Percentiles rank a stretch among this genome's conserved stretches.
These are phyloP conservation scores for Bellardia pandia DNA, from an alignment of 2,888 invertebrate species.

Conservation along the genomic window DNA sequence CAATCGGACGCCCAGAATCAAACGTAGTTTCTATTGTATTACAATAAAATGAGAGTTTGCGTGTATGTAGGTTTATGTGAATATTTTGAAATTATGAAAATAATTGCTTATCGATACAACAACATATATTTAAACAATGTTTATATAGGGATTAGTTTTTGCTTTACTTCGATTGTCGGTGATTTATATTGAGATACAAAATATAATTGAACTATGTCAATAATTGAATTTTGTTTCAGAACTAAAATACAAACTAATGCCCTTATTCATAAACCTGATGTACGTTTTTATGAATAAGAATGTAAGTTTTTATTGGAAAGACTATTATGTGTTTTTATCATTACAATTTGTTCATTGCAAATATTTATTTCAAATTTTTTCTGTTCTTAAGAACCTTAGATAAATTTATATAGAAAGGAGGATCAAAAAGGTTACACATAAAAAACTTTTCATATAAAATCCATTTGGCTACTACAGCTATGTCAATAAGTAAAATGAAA, in stretches of 20 bases:
- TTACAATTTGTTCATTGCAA: too few relatives aligned
- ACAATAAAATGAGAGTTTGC: slow-evolving; percentile 36
- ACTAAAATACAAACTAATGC: too few relatives aligned
- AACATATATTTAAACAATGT: background rate
- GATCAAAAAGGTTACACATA: too few relatives aligned
- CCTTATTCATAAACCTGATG: too few relatives aligned
- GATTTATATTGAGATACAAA: background rate
- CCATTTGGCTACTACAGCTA: too few relatives aligned
- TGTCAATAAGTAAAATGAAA: too few relatives aligned
- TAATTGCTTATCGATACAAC: slow-evolving; percentile 11
- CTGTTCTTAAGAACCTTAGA: too few relatives aligned
- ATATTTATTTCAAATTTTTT: too few relatives aligned
- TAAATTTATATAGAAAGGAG: too few relatives aligned
- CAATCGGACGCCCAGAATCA: background rate
- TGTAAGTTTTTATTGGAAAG: background rate
- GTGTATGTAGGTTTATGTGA: slow-evolving; percentile 46
- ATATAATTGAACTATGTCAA: background rate
- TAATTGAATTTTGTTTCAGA: too few relatives aligned
- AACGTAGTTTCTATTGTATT: background rate
- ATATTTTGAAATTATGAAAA: background rate
- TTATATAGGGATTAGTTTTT: background rate
- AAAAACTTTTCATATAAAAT: too few relatives aligned
- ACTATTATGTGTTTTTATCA: background rate
- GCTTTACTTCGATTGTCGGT: background rate
- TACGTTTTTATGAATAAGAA: too few relatives aligned